Evolutionary conservation across 2,797 vertebrate species (phyloP).

Genomic region (Paguma larvata): DNA sequence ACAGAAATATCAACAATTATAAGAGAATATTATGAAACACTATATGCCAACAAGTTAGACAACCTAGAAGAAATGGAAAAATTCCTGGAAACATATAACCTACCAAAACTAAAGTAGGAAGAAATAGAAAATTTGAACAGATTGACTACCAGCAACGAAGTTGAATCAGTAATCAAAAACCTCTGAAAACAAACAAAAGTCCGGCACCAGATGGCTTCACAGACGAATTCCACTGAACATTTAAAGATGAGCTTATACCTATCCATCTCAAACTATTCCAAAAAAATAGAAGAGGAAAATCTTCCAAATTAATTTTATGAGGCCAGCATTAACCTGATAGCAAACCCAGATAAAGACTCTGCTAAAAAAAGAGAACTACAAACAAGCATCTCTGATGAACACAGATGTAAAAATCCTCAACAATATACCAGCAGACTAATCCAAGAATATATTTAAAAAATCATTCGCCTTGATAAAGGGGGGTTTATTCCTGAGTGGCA

Average conservation of each 20-base stretch:
- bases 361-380: neutral
- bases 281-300: neutral
- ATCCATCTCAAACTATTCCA: neutral
- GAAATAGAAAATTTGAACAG: neutral
- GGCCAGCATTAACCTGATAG: neutral
- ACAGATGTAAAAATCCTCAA: neutral
- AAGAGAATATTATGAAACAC: neutral
- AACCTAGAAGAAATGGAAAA: neutral
- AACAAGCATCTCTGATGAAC: neutral
- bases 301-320: neutral
- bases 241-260: neutral
- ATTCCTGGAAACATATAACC: neutral
- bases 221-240: neutral
- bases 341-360: neutral
- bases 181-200: neutral
- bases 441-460: neutral
- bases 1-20: neutral
- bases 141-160: neutral
- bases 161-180: neutral
- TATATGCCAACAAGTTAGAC: neutral
- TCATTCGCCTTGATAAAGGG: neutral
- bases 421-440: neutral
- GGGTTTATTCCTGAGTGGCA: neutral
- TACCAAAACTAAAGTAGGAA: neutral
- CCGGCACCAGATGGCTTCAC: neutral